These are phyloP conservation scores for Stictocephala bisonia DNA, from an alignment of 2,888 invertebrate species.

Conservation along the genomic window DNA sequence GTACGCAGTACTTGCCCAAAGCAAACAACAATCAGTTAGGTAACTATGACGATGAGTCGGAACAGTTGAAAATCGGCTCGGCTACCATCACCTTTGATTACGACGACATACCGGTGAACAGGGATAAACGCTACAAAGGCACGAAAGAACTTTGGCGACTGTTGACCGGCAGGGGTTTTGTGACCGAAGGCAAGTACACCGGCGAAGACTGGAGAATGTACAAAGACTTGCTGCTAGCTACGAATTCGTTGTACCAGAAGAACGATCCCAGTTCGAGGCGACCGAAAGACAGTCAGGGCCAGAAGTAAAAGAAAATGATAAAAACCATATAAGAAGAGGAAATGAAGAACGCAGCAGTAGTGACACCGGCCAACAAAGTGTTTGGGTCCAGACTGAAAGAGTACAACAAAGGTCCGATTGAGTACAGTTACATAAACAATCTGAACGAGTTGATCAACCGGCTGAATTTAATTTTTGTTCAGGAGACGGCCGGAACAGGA, in stretches of 20 bases:
- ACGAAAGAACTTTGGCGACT: conserved; percentile 26
- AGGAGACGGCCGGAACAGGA: too few relatives aligned
- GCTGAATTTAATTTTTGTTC: too few relatives aligned
- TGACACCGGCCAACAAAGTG: too few relatives aligned
- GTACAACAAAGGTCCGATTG: too few relatives aligned
- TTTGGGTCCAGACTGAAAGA: too few relatives aligned
- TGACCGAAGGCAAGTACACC: conserved; percentile 24
- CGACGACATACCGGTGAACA: conserved; percentile 11
- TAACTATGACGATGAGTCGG: conserved; percentile 1
- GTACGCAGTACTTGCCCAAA: conserved; percentile 18
- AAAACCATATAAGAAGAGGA: not conserved
- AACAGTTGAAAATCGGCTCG: not conserved
- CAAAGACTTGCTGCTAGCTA: conserved; percentile 14
- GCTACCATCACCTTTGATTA: conserved; percentile 18
- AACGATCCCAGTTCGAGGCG: conserved; percentile 3
- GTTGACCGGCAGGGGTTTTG: conserved; percentile 12
- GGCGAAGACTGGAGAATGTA: conserved; percentile 24
- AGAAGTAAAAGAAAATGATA: conserved; percentile 11
- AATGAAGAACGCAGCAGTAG: too few relatives aligned
- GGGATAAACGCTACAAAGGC: conserved; percentile 16
- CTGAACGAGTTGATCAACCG: too few relatives aligned
- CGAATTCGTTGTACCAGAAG: conserved; percentile 27
- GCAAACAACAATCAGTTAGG: conserved; percentile 36
- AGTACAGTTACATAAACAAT: too few relatives aligned
- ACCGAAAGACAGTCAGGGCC: conserved; percentile 30